Evolutionary conservation across 2,888 invertebrate species (phyloP), one percentile per base, ranked within the genome.

Genomic region (Parapristionchus giblindavisi): DNA sequence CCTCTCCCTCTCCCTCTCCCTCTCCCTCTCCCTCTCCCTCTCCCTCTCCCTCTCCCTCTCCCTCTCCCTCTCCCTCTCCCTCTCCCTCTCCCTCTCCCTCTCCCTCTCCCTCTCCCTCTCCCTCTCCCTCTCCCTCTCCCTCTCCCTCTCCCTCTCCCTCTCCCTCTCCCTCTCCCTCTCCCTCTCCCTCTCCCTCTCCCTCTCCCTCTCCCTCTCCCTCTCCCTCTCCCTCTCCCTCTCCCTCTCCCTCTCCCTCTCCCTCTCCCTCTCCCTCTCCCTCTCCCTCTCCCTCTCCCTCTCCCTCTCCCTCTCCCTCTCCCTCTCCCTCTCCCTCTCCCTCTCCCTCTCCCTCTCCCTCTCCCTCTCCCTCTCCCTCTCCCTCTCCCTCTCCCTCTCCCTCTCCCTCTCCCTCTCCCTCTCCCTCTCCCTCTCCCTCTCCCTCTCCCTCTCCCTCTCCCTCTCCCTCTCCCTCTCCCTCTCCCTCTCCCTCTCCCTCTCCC

Each of bases 81-180:
- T 3, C 38, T 63, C 27, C 34, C 36, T 32, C 1, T 1, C 8
- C 17, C 40, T 38, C 1, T 63, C 65, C 1, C 1, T 24, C 3
- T 48, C n/a, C 65, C 21, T 11, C n/a, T 66, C 51, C 51, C n/a
- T 66, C 34, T 66, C 51, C 66, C 21, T 36, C n/a, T 51, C 51
- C 52, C 52, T 52, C 29, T n/a, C 1, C 2, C 52, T 29, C n/a
- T 34, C 52, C 52, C 24, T 40, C 68, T 14, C 36, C 27, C 38
- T 29, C 43, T 27, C n/a, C 21, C 14, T 51, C 14, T 21, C 51
- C 21, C 21, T 51, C 21, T 51, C 51, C 14, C 21, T 68, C 52
- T 52, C 29, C 32, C 1, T 1, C 52, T 29, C n/a, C 34, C 52
- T 68, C 24, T 40, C 68, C 11, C 36, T 36, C 38, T 29, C 43